Percentiles rank a stretch among this genome's conserved stretches.
These are phyloP conservation scores for Trichopoda pennipes DNA, from an alignment of 2,888 invertebrate genomes.

Conservation along the genomic window DNA sequence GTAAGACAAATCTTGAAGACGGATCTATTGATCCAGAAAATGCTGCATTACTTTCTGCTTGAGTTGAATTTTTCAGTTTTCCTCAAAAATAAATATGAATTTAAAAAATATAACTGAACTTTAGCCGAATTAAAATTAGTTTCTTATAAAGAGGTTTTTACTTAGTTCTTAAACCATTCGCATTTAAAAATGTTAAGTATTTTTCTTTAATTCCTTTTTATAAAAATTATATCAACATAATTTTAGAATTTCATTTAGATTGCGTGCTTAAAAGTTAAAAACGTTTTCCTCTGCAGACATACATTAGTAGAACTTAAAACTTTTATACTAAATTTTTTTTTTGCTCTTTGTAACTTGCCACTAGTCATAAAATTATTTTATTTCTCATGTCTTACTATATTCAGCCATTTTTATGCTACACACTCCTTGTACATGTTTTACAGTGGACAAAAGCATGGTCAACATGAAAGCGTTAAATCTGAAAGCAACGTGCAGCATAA, in stretches of 20 bases:
- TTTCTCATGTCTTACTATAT: slow-evolving; percentile 15
- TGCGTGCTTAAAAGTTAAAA: slow-evolving; percentile 39
- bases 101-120: too few relatives aligned
- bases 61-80: too few relatives aligned
- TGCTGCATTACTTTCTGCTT: too few relatives aligned
- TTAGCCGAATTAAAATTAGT: too few relatives aligned
- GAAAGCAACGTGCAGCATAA: slow-evolving; percentile 27
- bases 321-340: slow-evolving; percentile 19
- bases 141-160: too few relatives aligned
- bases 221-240: slow-evolving; percentile 6
- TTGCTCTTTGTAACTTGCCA: slow-evolving; percentile 42
- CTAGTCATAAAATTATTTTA: slow-evolving; percentile 51
- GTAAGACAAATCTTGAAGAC: too few relatives aligned
- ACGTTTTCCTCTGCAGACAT: slow-evolving; percentile 47
- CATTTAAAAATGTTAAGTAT: not conserved
- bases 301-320: slow-evolving; percentile 44
- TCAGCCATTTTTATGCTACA: slow-evolving; percentile 17
- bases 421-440: slow-evolving; percentile 42
- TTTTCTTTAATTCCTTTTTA: not conserved
- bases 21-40: too few relatives aligned
- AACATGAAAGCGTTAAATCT: slow-evolving; percentile 45
- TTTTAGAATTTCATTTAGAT: slow-evolving; percentile 32
- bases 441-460: slow-evolving; percentile 53
- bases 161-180: too few relatives aligned
- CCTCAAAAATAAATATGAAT: too few relatives aligned